Evolutionary conservation across 2,888 invertebrate genomes (phyloP).

Genomic region (Disparrhopalites patrizii): DNA sequence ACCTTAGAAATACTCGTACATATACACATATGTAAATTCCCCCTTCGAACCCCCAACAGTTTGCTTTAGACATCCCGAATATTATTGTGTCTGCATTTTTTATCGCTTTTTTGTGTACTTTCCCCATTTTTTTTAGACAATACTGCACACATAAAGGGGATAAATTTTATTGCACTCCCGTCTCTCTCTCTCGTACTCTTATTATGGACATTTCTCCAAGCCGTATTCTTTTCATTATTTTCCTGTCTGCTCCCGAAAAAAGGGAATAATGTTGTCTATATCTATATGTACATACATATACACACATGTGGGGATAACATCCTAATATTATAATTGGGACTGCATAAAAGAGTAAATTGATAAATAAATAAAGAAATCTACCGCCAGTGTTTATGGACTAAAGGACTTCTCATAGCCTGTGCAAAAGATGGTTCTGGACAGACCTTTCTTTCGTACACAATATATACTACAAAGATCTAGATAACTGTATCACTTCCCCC

Average conservation of each 20-base stretch:
- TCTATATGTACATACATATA: not conserved
- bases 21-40: too few species aligned
- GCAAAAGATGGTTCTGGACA: too few species aligned
- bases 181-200: not conserved
- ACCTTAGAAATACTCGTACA: too few species aligned
- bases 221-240: slow-evolving; percentile 11
- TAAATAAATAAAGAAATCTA: not conserved
- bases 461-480: not conserved
- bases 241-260: slow-evolving; percentile 2
- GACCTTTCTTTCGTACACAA: too few species aligned
- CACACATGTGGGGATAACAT: not conserved
- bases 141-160: not conserved
- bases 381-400: too few species aligned
- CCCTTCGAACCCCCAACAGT: too few species aligned
- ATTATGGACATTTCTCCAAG: not conserved
- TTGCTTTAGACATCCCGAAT: too few species aligned
- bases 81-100: too few species aligned
- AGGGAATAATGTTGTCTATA: not conserved
- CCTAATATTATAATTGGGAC: slow-evolving; percentile 13
- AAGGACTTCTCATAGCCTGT: not conserved
- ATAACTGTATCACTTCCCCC: not conserved
- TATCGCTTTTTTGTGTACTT: too few species aligned
- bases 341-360: not conserved
- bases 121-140: not conserved
- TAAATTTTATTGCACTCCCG: slow-evolving; percentile 1